Base-by-base conservation (phyloP, 2,113 vertebrate species). In the Daubentonia madagascariensis region DNA sequence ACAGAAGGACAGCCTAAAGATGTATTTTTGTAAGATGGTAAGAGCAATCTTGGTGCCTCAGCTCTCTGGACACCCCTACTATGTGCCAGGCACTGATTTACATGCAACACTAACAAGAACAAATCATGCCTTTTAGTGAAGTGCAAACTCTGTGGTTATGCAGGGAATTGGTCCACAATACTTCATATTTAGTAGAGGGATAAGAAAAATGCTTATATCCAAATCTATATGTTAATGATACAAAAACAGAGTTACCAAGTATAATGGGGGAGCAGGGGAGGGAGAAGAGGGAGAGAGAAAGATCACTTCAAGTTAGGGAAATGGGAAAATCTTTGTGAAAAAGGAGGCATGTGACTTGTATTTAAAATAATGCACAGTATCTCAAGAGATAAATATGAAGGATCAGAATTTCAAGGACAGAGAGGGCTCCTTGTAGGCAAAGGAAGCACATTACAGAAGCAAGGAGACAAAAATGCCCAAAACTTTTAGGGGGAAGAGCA, bases 1-100 rank as follows among this genome's bases (percentile, higher is more conserved):
- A 37, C 32, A 52, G 20, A 61, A 25, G 28, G 80, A 35, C 20
- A 45, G 81, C 17, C 45, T 73, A 8, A 80, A 72, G 25, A 40
- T 16, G 45, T 30, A 22, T 45, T 7, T 43, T 3, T 43, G 63
- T 61, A 73, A 40, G 48, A 20, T 0, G 32, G 45, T 32, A 8
- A 22, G 9, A 6, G 23, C 18, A 6, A 22, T 7, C 2, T 6
- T 23, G 48, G 22, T 0, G 35, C 43, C 5, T 57, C 35, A 16
- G 4, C 16, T 11, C 20, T 12, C 37, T 6, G 3, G 28, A 59
- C 59, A 16, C 6, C 3, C 43, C 25, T 45, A 12, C 10, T 30
- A 1, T 23, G 8, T 48, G 63, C 12, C 65, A 59, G 52, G n/a
- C 72, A 20, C 22, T 48, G 73, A 18, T 3, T 13, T 16, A 4